Evolutionary conservation across 2,888 invertebrate genomes (phyloP), one percentile per base, ranked within the genome.

Genomic region (Ctenicera cuprea): DNA sequence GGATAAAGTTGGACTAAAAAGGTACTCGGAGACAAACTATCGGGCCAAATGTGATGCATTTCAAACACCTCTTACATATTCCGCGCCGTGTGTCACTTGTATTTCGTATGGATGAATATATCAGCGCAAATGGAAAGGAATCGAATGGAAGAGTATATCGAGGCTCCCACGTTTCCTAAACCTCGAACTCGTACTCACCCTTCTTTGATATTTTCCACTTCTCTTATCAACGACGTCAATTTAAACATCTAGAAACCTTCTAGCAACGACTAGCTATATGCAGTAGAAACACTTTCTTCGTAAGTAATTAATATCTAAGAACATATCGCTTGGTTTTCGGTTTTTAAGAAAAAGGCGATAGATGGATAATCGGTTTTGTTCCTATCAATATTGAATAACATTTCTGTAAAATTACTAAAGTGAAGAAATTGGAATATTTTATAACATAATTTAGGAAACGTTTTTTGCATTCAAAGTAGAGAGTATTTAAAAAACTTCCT

Each of bases 21-120:
- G 85, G 85, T 84, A 84, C 84, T 85, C 83, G 81, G 83, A 83
- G 84, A 85, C 85, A 85, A 86, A 86, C 86, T 86, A 86, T 86
- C 84, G 81, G 82, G 83, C 84, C 84, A 83, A 85, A 86, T 86
- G 84, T 84, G 85, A 85, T 86, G 86, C 86, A 86, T 86, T 83
- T 82, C 83, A 84, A 86, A 84, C 80, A 79, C 83, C 84, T 84
- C 82, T 84, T 85, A 85, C 84, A 84, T 85, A 85, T 86, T 85
- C 85, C 80, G 61, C 81, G 79, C 79, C 67, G 77, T 76, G 78
- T 79, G 80, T 78, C 80, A 76, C 80, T 80, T 80, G 80, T 80
- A 81, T 83, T 80, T 80, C 79, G 80, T 81, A 82, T 82, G 83
- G 83, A 83, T 82, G 83, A 84, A 85, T 84, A 83, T 84, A 83